Conservation (phyloP, 2,888 invertebrate species). For the Ichneumoninae sp. region DNA sequence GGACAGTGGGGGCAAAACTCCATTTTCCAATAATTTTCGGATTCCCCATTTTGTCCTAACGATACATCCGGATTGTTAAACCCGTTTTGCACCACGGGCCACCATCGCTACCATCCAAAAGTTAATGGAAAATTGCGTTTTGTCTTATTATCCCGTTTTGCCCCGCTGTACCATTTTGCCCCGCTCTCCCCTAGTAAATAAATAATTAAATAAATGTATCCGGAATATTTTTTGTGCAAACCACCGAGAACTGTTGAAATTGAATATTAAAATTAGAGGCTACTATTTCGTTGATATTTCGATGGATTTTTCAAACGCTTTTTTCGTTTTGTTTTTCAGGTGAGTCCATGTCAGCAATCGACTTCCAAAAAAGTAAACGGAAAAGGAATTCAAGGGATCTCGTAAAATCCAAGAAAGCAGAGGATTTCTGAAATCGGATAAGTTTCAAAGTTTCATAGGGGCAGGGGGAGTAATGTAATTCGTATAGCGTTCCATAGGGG, state of each 20-base stretch:
- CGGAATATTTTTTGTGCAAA: not conserved
- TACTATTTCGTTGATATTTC: not conserved
- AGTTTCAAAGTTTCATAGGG: not conserved
- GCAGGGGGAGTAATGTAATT: not conserved
- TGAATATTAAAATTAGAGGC: not conserved
- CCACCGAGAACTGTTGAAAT: not conserved
- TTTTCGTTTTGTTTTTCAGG: slow-evolving; percentile 47
- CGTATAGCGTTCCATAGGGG: not conserved
- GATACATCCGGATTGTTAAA: too few relatives aligned
- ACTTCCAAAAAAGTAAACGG: not conserved
- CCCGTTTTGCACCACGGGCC: too few relatives aligned
- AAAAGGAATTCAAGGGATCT: not conserved
- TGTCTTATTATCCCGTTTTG: too few relatives aligned
- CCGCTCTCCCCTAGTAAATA: too few relatives aligned
- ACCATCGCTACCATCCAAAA: too few relatives aligned
- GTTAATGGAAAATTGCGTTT: too few relatives aligned
- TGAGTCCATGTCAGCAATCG: slow-evolving; percentile 20
- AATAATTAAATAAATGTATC: not conserved
- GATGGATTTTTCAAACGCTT: not conserved
- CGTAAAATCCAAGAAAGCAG: not conserved
- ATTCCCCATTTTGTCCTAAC: too few relatives aligned
- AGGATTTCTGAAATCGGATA: not conserved
- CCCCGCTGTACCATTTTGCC: accelerated
- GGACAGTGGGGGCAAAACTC: too few relatives aligned
- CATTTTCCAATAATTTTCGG: too few relatives aligned